Evolutionary conservation across 2,888 invertebrate genomes (phyloP).

Genomic region (Melanotus villosus): DNA sequence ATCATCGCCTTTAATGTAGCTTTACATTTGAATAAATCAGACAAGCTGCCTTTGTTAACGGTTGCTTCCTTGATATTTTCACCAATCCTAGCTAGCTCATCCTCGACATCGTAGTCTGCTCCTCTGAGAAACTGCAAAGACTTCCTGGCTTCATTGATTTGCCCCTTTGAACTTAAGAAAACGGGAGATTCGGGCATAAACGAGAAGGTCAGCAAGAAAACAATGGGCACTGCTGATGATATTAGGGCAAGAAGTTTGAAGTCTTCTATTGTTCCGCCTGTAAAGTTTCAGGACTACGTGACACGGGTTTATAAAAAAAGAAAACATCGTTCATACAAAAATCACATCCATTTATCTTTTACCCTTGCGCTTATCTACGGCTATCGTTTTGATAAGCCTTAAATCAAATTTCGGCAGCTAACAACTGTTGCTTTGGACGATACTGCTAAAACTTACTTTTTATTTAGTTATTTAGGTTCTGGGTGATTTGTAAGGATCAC

Average conservation of each 20-base stretch:
- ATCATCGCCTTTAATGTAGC: constrained; percentile 59
- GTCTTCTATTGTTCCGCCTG: constrained; percentile 64
- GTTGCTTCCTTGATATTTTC: constrained; percentile 69
- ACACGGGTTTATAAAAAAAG: constrained; percentile 27
- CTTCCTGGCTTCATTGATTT: constrained; percentile 72
- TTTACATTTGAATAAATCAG: constrained; percentile 61
- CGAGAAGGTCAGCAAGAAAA: constrained; percentile 69
- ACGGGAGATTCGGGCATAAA: constrained; percentile 82
- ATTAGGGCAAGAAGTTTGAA: constrained; percentile 68
- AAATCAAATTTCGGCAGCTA: too few species aligned
- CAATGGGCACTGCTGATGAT: constrained; percentile 65
- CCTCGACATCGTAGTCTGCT: constrained; percentile 71
- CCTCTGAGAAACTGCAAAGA: constrained; percentile 77
- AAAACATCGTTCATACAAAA: constrained; percentile 20
- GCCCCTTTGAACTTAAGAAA: constrained; percentile 72
- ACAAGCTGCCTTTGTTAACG: constrained; percentile 68
- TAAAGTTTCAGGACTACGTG: constrained; percentile 41
- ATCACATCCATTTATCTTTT: not conserved
- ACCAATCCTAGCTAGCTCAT: constrained; percentile 71
- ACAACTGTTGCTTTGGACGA: too few species aligned
- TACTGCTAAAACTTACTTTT: too few species aligned
- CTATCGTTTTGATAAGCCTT: too few species aligned
- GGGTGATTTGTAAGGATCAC: too few species aligned
- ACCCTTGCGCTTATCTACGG: too few species aligned
- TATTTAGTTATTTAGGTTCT: too few species aligned